Percentiles rank a stretch among this genome's conserved stretches.
These are phyloP conservation scores for Perithous albicinctus DNA, from an alignment of 2,888 invertebrate genomes.

Conservation along the genomic window DNA sequence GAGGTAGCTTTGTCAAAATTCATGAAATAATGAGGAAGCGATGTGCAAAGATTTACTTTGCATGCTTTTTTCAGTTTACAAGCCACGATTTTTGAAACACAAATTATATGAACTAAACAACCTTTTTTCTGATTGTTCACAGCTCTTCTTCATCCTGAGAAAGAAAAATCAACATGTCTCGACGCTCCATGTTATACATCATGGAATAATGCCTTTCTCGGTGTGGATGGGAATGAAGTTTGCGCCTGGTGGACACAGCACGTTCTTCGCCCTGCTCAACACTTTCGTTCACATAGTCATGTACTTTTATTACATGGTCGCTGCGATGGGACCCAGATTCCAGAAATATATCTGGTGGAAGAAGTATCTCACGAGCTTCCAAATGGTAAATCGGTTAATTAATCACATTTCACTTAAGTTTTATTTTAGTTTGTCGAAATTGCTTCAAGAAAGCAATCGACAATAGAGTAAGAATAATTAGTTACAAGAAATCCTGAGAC, in stretches of 20 bases:
- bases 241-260: conserved; percentile 98
- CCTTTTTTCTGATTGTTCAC: conserved; percentile 67
- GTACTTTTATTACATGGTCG: conserved; percentile 98
- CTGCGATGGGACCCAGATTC: conserved; percentile 97
- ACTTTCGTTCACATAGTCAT: conserved; percentile 98
- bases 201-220: conserved; percentile 98
- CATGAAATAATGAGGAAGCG: too few relatives aligned
- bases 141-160: conserved; percentile 95
- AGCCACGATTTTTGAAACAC: neutral
- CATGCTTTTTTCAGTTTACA: neutral
- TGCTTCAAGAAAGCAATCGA: too few relatives aligned
- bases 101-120: conserved; percentile 1
- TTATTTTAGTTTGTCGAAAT: neutral
- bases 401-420: neutral
- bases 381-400: conserved; percentile 90
- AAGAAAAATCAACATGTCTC: conserved; percentile 98
- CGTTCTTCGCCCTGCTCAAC: conserved; percentile 97
- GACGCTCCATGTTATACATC: conserved; percentile 97
- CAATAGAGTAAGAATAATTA: too few relatives aligned
- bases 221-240: conserved; percentile 97
- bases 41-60: too few relatives aligned
- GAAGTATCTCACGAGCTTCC: conserved; percentile 96
- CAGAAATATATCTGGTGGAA: conserved; percentile 99
- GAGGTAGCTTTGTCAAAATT: too few relatives aligned
- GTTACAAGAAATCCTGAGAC: too few relatives aligned